Evolutionary conservation across 2,113 vertebrate genomes (phyloP).

Genomic region (Hypomesus transpacificus): DNA sequence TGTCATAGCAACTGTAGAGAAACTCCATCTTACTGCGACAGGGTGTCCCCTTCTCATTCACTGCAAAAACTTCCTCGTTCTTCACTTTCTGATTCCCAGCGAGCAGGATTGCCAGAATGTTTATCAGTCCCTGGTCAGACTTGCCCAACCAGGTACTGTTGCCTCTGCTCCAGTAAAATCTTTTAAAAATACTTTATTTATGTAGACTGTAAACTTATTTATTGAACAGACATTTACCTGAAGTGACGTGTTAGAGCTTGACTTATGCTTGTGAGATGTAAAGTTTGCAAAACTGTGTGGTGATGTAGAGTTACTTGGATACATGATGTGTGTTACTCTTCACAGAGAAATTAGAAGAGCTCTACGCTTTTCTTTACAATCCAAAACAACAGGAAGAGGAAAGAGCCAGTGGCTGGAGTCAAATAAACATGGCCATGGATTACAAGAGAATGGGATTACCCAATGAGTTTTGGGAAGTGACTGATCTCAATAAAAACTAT

Average conservation of each 20-base stretch:
- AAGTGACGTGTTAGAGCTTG: too few species aligned
- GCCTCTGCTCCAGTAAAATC: not conserved
- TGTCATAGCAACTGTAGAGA: constrained; percentile 76
- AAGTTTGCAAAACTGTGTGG: too few species aligned
- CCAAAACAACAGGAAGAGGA: constrained; percentile 71
- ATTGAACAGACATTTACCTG: too few species aligned
- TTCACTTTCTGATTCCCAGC: constrained; percentile 72
- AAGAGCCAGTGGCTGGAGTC: constrained; percentile 71
- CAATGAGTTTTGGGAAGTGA: constrained; percentile 73
- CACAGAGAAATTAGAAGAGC: constrained; percentile 72
- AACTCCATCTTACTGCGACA: constrained; percentile 62
- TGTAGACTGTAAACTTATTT: too few species aligned
- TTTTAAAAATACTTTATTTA: too few species aligned
- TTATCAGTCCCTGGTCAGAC: constrained; percentile 74
- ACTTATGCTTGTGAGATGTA: too few species aligned
- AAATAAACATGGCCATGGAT: constrained; percentile 69
- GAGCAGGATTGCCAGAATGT: constrained; percentile 76
- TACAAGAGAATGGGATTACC: constrained; percentile 78
- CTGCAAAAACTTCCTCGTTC: constrained; percentile 78
- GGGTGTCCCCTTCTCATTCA: constrained; percentile 72
- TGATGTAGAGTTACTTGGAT: too few species aligned
- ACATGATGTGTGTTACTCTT: not conserved
- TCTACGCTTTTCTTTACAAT: constrained; percentile 81
- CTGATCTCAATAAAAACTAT: constrained; percentile 72
- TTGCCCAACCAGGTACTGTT: constrained; percentile 76